Base-by-base conservation (phyloP, 2,113 vertebrate species). In the Jaculus jaculus region DNA sequence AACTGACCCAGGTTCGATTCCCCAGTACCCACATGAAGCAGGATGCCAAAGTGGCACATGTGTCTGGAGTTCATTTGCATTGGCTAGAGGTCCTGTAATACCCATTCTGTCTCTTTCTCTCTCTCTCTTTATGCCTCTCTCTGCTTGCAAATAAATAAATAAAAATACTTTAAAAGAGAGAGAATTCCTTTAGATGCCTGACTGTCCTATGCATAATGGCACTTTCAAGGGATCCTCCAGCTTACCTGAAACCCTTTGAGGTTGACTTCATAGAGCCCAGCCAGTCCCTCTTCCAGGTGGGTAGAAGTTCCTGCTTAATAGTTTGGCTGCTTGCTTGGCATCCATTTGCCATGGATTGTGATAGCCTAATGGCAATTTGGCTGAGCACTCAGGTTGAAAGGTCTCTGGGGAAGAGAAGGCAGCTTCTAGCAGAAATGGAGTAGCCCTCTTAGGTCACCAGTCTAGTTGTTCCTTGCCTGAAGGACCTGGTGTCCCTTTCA, bases 211-310 rank as follows among this genome's bases (percentile, higher is more conserved):
- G 51, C 28, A 39, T 18, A 37, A 54, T 51, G 78, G 23, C 65
- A 73, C 78, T 91, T 93, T 75, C n/a, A 54, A 89, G 66, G 68
- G 68, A 84, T 66, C n/a, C 61, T 77, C 65, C 58, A 93, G 58
- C 84, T 80, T 47, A 30, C 18, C 87, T 21, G 58, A 78, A 93
- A 42, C 42, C 81, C 69, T 92, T 90, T 81, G 93, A 95, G 94
- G 88, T 21, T 92, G 83, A 94, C 89, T 94, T 96, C 92, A 95
- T 77, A 94, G 93, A 89, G 80, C 66, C 80, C 17, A 60, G 54
- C 72, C 94, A 89, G 60, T 93, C 89, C 94, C 61, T 73, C 42
- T 81, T 89, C 83, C 89, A 78, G 87, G 91, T 47, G 16, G 85
- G 92, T 83, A 89, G 83, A 89, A 93, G 83, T 95, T 86, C 73